phyloP scores from a whole-genome alignment of 2,113 vertebrate species.

The Greenwoodochromis staneri region DNA sequence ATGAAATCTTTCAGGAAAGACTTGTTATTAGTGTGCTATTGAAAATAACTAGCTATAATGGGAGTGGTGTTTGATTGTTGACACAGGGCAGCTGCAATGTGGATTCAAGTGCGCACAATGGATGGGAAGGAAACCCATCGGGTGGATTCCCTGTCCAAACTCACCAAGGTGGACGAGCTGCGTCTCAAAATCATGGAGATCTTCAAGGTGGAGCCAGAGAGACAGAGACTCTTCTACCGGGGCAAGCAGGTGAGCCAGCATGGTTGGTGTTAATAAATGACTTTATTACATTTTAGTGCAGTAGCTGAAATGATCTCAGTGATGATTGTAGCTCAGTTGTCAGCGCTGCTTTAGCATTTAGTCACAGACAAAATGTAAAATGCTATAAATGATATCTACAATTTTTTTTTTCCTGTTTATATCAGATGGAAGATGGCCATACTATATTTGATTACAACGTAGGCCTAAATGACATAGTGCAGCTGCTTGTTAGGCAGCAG shows the following conservation, averaged over 20 bases:
- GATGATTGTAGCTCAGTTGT: background rate
- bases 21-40: background rate
- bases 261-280: background rate
- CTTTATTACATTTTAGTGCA: background rate
- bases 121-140: conserved; percentile 87
- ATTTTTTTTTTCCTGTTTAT: background rate
- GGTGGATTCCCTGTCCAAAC: conserved; percentile 88
- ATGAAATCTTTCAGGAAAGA: background rate
- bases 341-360: background rate
- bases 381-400: background rate
- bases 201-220: conserved; percentile 81
- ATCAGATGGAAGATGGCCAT: conserved; percentile 93
- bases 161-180: conserved; percentile 91
- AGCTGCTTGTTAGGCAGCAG: conserved; percentile 84
- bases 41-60: background rate
- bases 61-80: background rate
- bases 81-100: conserved; percentile 80
- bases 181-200: conserved; percentile 81
- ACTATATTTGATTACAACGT: conserved; percentile 94
- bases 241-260: conserved; percentile 84
- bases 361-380: background rate
- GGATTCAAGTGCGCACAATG: conserved; percentile 98
- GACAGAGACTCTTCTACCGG: conserved; percentile 90
- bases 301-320: background rate
- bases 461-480: conserved; percentile 90